Percentiles rank a stretch among this genome's conserved stretches.
These are phyloP conservation scores for Syngnathus floridae DNA, from an alignment of 2,113 vertebrate species.

Conservation along the genomic window DNA sequence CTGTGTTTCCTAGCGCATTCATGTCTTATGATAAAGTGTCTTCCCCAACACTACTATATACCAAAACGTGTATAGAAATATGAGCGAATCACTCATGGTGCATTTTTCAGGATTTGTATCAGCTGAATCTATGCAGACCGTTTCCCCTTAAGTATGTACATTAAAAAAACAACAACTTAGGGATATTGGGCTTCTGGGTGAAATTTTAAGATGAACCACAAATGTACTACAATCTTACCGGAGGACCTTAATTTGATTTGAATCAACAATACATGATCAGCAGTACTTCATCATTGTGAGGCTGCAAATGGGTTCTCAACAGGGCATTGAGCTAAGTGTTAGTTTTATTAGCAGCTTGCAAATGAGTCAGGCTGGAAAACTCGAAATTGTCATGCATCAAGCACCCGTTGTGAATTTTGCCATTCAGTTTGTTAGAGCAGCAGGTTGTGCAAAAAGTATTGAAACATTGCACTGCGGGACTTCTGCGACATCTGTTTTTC, in stretches of 20 bases:
- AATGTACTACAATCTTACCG: background rate
- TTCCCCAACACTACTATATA: conserved; percentile 28
- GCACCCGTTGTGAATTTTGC: background rate
- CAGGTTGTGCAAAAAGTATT: background rate
- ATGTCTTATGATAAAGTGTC: conserved; percentile 53
- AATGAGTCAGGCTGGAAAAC: background rate
- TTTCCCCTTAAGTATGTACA: conserved; percentile 16
- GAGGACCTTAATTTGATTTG: too few relatives aligned
- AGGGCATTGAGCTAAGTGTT: too few relatives aligned
- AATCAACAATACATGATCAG: background rate
- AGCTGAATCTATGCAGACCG: conserved; percentile 44
- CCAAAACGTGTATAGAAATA: conserved; percentile 8
- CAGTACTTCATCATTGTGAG: background rate
- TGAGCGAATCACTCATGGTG: conserved; percentile 26
- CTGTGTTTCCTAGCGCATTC: conserved; percentile 42
- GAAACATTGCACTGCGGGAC: background rate
- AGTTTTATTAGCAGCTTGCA: background rate
- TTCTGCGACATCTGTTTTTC: background rate
- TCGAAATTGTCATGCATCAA: background rate
- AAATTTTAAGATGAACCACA: background rate
- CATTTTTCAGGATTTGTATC: conserved; percentile 42
- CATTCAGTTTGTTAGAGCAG: background rate
- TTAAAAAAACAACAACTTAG: background rate
- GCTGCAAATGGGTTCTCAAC: too few relatives aligned
- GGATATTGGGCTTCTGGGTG: background rate